These are phyloP conservation scores for Myanophis thanlyinensis DNA, from an alignment of 2,113 vertebrate genomes.

Conservation along the genomic window DNA sequence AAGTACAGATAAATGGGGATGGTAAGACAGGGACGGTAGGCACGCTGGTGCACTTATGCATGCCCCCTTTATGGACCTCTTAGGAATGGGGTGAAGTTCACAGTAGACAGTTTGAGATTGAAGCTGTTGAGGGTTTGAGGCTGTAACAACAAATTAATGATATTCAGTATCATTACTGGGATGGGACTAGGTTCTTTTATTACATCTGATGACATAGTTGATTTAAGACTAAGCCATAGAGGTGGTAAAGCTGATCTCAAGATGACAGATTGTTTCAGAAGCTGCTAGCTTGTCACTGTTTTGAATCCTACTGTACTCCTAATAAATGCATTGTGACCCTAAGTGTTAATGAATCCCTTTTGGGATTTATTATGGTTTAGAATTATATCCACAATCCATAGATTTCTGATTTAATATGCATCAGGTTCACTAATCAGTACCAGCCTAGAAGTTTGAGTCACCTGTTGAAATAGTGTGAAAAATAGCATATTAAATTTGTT, in stretches of 20 bases:
- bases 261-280: neutral
- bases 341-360: constrained; percentile 40
- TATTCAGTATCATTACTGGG: neutral
- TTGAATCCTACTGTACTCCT: neutral
- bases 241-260: neutral
- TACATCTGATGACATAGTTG: neutral
- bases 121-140: too few relatives aligned
- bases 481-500: constrained; percentile 64
- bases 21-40: too few relatives aligned
- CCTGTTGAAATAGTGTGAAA: constrained; percentile 62
- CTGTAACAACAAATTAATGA: too few relatives aligned
- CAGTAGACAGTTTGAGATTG: too few relatives aligned
- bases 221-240: neutral
- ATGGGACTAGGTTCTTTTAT: neutral
- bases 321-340: neutral
- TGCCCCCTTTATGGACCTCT: too few relatives aligned
- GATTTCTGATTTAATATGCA: constrained; percentile 65
- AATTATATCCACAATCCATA: constrained; percentile 58
- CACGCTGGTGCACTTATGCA: too few relatives aligned
- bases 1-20: too few relatives aligned
- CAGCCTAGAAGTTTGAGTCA: constrained; percentile 52
- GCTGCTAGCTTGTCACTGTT: neutral
- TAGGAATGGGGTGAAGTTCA: too few relatives aligned
- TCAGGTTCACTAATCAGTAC: constrained; percentile 58
- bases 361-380: constrained; percentile 57